Conservation (phyloP, 1,140 invertebrate genomes). For the Eriosoma lanigerum region DNA sequence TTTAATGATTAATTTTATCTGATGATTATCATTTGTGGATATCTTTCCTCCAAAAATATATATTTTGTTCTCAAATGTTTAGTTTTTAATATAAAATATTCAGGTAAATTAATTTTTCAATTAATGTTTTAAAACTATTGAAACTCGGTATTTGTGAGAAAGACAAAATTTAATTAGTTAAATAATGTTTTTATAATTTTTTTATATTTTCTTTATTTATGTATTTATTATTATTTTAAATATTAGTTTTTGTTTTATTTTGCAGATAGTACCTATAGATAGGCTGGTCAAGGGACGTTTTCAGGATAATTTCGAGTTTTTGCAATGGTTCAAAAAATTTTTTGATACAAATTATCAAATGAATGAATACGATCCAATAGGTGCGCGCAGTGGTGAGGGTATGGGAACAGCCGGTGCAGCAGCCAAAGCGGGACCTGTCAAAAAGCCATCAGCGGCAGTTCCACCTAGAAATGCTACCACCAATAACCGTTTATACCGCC, state of each 20-base stretch:
- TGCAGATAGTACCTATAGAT: constrained; percentile 83
- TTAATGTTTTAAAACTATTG: constrained; percentile 20
- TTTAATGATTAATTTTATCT: no score
- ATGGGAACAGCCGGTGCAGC: constrained; percentile 68
- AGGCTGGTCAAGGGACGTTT: constrained; percentile 91
- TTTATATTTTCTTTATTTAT: constrained; percentile 58
- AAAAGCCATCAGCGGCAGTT: constrained; percentile 44
- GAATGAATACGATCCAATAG: constrained; percentile 85
- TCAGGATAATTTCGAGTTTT: constrained; percentile 98
- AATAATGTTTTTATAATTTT: constrained; percentile 29
- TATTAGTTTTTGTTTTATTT: constrained; percentile 58
- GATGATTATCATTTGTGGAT: no score
- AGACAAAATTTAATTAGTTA: not conserved
- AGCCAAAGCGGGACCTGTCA: constrained; percentile 54
- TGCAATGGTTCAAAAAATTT: constrained; percentile 99
- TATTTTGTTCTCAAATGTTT: no score
- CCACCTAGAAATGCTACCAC: constrained; percentile 42
- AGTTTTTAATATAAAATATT: no score
- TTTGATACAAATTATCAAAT: constrained; percentile 97
- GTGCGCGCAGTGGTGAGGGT: constrained; percentile 77
- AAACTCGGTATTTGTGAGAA: not conserved
- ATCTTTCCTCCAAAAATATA: no score
- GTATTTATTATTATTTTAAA: constrained; percentile 59
- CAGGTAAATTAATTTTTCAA: not conserved
- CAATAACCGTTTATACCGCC: constrained; percentile 47